Percentiles rank a stretch among this genome's conserved stretches.
Conservation (phyloP, 2,797 vertebrate genomes). For the Neosalanx taihuensis region DNA sequence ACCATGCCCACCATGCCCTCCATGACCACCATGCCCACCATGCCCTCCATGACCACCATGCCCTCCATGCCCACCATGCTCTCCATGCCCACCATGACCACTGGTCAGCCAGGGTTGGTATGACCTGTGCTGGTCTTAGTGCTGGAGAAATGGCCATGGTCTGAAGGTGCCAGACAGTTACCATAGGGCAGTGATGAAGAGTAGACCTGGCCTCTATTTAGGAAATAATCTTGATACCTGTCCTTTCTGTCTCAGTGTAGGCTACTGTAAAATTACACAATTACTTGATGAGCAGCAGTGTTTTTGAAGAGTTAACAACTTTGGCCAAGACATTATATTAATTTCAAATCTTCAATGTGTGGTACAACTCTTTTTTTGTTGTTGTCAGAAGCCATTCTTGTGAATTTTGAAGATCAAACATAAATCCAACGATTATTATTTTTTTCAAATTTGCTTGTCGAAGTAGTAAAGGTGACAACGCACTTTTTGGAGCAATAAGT, state of each 20-base stretch:
- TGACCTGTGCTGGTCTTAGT: background rate
- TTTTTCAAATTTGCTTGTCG: background rate
- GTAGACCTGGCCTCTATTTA: background rate
- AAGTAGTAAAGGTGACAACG: background rate
- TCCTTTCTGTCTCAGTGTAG: conserved; percentile 15
- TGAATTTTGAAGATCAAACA: background rate
- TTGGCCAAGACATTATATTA: conserved; percentile 31
- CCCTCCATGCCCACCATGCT: too few species aligned
- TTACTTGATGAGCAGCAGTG: conserved; percentile 17
- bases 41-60: too few species aligned
- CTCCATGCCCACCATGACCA: conserved; percentile 43
- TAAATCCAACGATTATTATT: background rate
- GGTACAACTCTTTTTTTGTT: background rate
- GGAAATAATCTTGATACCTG: conserved; percentile 10
- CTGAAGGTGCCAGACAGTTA: conserved; percentile 56
- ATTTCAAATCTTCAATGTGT: background rate
- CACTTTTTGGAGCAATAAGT: conserved; percentile 21
- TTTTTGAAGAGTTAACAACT: conserved; percentile 37
- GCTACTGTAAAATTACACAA: conserved; percentile 19
- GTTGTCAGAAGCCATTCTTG: background rate
- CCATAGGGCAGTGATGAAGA: background rate
- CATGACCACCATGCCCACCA: too few species aligned
- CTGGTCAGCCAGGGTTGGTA: conserved; percentile 26
- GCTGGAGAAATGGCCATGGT: conserved; percentile 74
- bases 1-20: too few species aligned